Evolutionary conservation across 1,140 invertebrate genomes (phyloP).

Genomic region (Heliconius himera): DNA sequence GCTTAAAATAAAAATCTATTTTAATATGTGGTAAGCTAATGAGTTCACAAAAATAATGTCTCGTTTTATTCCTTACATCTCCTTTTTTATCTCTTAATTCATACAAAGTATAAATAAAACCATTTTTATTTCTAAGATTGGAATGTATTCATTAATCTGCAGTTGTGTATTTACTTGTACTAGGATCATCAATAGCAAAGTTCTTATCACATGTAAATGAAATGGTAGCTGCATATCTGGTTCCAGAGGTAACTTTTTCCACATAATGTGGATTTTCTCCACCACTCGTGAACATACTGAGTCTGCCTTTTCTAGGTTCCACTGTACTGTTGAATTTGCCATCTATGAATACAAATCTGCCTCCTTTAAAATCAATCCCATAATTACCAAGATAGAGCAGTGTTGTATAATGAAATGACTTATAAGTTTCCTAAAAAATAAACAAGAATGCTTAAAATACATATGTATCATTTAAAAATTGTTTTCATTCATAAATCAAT

Average conservation of each 20-base stretch:
- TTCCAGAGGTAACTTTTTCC: slow-evolving; percentile 89
- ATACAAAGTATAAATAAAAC: not conserved
- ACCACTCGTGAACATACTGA: slow-evolving; percentile 93
- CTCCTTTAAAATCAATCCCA: slow-evolving; percentile 89
- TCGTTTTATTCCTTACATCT: too few species aligned
- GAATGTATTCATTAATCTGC: slow-evolving; percentile 44
- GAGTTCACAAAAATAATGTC: too few species aligned
- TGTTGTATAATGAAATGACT: slow-evolving; percentile 93
- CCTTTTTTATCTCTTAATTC: too few species aligned
- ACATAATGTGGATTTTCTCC: slow-evolving; percentile 92
- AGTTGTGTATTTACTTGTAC: slow-evolving; percentile 55
- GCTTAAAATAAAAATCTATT: too few species aligned
- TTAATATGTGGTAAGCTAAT: too few species aligned
- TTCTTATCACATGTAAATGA: slow-evolving; percentile 92
- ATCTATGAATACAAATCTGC: slow-evolving; percentile 92
- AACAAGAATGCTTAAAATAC: not conserved
- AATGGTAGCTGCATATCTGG: slow-evolving; percentile 90
- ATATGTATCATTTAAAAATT: not conserved
- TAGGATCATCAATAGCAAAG: slow-evolving; percentile 84
- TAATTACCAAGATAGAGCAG: slow-evolving; percentile 91
- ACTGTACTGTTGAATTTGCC: slow-evolving; percentile 86
- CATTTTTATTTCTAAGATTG: slow-evolving; percentile 21
- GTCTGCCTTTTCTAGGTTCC: slow-evolving; percentile 89
- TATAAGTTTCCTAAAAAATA: slow-evolving; percentile 88
- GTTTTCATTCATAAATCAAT: not conserved